Conservation (phyloP, 1,140 invertebrate species). For the Drosophila malerkotliana region DNA sequence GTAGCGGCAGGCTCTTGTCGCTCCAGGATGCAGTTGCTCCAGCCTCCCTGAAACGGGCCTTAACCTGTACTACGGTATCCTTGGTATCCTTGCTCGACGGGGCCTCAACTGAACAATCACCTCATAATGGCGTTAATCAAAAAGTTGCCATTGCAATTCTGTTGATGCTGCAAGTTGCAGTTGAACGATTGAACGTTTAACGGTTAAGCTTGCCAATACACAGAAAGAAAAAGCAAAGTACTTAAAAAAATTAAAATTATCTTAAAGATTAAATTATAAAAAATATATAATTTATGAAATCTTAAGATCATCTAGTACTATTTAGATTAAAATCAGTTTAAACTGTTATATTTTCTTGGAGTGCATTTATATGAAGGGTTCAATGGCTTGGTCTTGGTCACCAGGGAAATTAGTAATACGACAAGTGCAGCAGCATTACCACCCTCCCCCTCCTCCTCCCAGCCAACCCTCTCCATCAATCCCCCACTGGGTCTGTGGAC, state of each 20-base stretch:
- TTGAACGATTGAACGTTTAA: conserved; percentile 67
- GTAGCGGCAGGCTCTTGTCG: conserved; percentile 19
- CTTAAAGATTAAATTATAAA: too few species aligned
- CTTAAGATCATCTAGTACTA: too few species aligned
- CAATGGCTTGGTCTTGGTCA: conserved; percentile 68
- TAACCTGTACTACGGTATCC: conserved; percentile 45
- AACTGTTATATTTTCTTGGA: not conserved
- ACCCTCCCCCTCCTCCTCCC: not conserved
- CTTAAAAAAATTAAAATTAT: not conserved
- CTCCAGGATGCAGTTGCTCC: conserved; percentile 42
- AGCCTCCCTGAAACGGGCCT: conserved; percentile 22
- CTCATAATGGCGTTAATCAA: conserved; percentile 81
- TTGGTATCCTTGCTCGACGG: conserved; percentile 9
- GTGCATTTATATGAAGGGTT: conserved; percentile 44
- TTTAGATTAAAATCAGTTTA: too few species aligned
- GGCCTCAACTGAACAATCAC: conserved; percentile 77
- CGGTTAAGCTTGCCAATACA: conserved; percentile 30
- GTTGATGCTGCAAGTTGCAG: conserved; percentile 54
- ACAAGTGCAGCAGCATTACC: conserved; percentile 68
- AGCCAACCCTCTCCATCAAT: not conserved
- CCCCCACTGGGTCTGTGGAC: conserved; percentile 42
- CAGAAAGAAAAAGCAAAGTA: not conserved
- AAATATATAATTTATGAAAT: too few species aligned
- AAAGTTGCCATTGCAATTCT: conserved; percentile 66
- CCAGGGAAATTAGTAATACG: conserved; percentile 83